Conservation (phyloP, 2,113 vertebrate species). For the Cercopithecus mona region DNA sequence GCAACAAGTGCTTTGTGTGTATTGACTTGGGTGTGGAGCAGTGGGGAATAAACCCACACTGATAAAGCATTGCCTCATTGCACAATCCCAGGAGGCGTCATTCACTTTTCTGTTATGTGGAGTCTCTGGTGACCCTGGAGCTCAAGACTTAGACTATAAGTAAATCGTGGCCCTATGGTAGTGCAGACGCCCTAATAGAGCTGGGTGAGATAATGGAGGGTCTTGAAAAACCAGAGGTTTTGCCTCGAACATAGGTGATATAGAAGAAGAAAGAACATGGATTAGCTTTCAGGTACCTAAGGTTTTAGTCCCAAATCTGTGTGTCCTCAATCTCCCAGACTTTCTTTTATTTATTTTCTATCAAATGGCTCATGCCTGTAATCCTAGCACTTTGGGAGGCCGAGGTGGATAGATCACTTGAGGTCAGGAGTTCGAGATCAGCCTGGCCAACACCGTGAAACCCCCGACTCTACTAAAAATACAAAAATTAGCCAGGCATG, state of each 20-base stretch:
- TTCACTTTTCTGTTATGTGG: not conserved
- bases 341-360: not conserved
- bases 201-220: not conserved
- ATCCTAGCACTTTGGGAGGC: too few relatives aligned
- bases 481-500: too few relatives aligned
- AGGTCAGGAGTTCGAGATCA: too few relatives aligned
- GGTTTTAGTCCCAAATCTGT: not conserved
- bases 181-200: not conserved
- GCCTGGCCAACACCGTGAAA: too few relatives aligned
- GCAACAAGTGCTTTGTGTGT: not conserved
- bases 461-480: too few relatives aligned
- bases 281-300: not conserved
- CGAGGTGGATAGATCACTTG: too few relatives aligned
- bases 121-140: not conserved
- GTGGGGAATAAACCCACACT: not conserved
- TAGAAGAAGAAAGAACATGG: not conserved
- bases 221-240: not conserved
- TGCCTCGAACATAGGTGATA: not conserved
- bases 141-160: not conserved
- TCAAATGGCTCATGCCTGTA: too few relatives aligned
- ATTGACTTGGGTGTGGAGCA: not conserved
- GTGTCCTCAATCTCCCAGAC: not conserved
- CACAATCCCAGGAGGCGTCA: fast-evolving
- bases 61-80: not conserved
- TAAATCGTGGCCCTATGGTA: not conserved